Base-by-base conservation (phyloP, 1,140 invertebrate genomes). In the Magallana gigas region DNA sequence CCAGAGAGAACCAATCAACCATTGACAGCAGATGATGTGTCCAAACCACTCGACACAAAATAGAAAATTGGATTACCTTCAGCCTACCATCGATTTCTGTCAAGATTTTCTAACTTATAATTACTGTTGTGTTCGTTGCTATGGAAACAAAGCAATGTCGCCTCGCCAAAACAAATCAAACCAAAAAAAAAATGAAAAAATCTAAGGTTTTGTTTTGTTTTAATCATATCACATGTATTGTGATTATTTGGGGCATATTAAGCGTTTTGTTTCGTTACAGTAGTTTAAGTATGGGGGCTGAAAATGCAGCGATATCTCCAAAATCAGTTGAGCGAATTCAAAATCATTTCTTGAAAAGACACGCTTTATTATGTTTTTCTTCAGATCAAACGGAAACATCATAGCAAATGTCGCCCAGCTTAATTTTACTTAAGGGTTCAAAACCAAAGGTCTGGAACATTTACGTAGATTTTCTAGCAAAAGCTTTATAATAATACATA, bases 31-130 rank as follows among this genome's bases (percentile, higher is more conserved):
- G 23, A 76, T 29, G 68, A 76, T 76, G 68, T 76, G 68, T 76
- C 68, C 68, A 76, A 76, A 76, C 68, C 68, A 76, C 68, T 76
- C 68, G 68, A 76, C 68, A 76, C 68, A 76, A 76, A 76, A 76
- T 76, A 76, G 68, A 76, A 76, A 76, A 76, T 76, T 76, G 68
- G 68, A 76, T 76, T 76, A 76, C 68, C 68, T 76, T 76, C 68
- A 76, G 68, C 18, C 6, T 76, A 8, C 23, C 36, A 76, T 76
- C 12, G 68, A 76, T 76, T 76, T 76, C 48, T 29, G 68, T 76
- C 68, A 76, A 76, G 68, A 76, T 76, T 76, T 76, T 76, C 68
- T 76, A 76, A 76, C 68, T 36, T 76, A 76, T 76, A 76, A 76
- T 76, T 76, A 76, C 68, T 76, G 68, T 76, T 76, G 36, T 36